These are phyloP conservation scores for Lapara coniferarum DNA, from an alignment of 2,888 invertebrate genomes.

Conservation along the genomic window DNA sequence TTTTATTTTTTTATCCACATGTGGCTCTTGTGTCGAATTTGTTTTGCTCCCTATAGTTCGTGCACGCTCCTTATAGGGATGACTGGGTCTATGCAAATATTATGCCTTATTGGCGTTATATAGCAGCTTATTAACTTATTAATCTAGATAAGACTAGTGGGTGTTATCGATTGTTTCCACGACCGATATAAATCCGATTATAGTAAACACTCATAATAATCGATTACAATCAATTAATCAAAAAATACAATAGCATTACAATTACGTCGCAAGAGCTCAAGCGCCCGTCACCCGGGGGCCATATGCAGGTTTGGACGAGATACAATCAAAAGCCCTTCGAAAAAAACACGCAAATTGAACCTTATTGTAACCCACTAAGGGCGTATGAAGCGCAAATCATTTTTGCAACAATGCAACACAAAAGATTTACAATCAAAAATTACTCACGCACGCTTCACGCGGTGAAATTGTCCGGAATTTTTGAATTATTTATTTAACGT, in stretches of 20 bases:
- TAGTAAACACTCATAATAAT: neutral
- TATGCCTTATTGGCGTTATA: too few relatives aligned
- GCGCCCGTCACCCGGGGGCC: conserved; percentile 19
- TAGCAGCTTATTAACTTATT: too few relatives aligned
- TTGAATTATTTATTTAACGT: conserved; percentile 23
- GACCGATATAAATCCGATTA: neutral
- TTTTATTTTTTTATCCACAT: too few relatives aligned
- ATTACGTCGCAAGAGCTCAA: conserved; percentile 15
- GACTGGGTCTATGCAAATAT: too few relatives aligned
- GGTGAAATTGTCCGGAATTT: conserved; percentile 24
- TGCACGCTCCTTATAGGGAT: too few relatives aligned
- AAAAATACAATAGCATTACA: conserved; percentile 21
- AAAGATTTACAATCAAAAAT: conserved; percentile 55
- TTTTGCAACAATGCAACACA: conserved; percentile 32
- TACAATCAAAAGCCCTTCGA: neutral
- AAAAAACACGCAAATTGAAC: conserved; percentile 11
- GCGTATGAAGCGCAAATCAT: too few relatives aligned
- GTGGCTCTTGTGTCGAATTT: too few relatives aligned
- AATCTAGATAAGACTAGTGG: too few relatives aligned
- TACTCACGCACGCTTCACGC: conserved; percentile 41
- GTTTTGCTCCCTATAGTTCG: too few relatives aligned
- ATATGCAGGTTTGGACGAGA: conserved; percentile 13
- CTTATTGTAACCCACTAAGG: neutral
- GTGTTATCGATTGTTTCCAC: too few relatives aligned
- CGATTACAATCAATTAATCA: conserved; percentile 17